Evolutionary conservation across 2,888 invertebrate genomes (phyloP).

Genomic region (Aleiodes leptofemur): DNA sequence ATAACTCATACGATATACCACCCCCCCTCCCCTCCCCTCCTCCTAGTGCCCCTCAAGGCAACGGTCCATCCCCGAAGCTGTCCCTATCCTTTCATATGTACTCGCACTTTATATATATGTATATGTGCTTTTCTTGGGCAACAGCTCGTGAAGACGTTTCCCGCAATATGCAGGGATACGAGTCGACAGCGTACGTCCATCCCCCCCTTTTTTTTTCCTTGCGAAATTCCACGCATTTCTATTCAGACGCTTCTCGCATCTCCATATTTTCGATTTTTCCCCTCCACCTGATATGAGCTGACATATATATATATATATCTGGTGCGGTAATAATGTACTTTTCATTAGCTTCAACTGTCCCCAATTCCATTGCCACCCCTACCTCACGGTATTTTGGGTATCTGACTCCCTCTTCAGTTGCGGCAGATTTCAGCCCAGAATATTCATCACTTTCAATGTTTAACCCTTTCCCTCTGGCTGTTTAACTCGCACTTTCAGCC

Average conservation of each 20-base stretch:
- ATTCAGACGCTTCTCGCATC: conserved; percentile 18
- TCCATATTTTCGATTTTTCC: conserved; percentile 4
- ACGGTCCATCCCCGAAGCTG: conserved; percentile 50
- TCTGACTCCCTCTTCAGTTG: conserved; percentile 41
- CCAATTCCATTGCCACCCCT: conserved; percentile 53
- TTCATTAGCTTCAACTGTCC: conserved; percentile 70
- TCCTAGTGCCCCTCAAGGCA: conserved; percentile 10
- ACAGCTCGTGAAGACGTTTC: conserved; percentile 32
- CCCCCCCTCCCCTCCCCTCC: conserved; percentile 23
- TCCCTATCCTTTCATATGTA: conserved; percentile 49
- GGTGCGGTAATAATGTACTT: conserved; percentile 70
- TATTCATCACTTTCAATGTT: conserved; percentile 67
- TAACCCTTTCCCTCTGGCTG: conserved; percentile 26
- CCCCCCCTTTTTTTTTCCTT: background rate
- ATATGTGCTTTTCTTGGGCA: conserved; percentile 19
- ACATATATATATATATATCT: background rate
- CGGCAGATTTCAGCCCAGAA: conserved; percentile 66
- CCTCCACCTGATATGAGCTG: conserved; percentile 6
- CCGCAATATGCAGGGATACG: conserved; percentile 38
- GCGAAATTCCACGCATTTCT: conserved; percentile 21
- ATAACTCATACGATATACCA: conserved; percentile 70
- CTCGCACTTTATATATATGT: conserved; percentile 12
- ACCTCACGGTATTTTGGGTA: conserved; percentile 15
- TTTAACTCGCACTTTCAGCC: conserved; percentile 13
- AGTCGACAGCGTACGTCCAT: conserved; percentile 8